Conservation (phyloP, 2,113 vertebrate species). For the Percopsis transmontana region DNA sequence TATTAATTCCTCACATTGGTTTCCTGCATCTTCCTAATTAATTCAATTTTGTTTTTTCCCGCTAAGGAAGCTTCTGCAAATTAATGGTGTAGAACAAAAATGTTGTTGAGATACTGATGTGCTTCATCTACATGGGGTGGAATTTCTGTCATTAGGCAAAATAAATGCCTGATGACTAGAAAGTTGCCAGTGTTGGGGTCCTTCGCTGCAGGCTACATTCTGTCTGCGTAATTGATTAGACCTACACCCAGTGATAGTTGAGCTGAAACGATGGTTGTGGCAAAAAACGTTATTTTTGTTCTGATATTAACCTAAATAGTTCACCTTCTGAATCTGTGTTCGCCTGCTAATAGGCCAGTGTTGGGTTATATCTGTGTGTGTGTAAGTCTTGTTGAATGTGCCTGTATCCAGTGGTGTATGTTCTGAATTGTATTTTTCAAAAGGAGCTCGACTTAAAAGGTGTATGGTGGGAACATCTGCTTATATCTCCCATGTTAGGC, state of each 20-base stretch:
- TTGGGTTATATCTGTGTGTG: not conserved
- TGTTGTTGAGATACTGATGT: slow-evolving; percentile 80
- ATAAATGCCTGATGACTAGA: slow-evolving; percentile 79
- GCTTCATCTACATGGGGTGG: slow-evolving; percentile 77
- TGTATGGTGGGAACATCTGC: slow-evolving; percentile 26
- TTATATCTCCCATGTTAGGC: no score
- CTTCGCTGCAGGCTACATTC: slow-evolving; percentile 73
- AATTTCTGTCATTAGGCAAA: slow-evolving; percentile 80
- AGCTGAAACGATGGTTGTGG: slow-evolving; percentile 33
- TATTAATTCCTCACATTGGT: slow-evolving; percentile 87
- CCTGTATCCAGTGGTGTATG: slow-evolving; percentile 1
- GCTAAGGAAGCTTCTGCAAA: slow-evolving; percentile 81
- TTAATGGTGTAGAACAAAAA: slow-evolving; percentile 84
- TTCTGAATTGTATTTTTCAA: slow-evolving; percentile 55
- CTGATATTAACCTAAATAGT: slow-evolving; percentile 25
- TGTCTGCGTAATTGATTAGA: slow-evolving; percentile 75
- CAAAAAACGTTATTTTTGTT: slow-evolving; percentile 31
- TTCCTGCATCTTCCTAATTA: slow-evolving; percentile 84
- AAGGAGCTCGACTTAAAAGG: slow-evolving; percentile 31
- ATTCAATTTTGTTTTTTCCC: slow-evolving; percentile 82
- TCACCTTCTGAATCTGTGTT: no score
- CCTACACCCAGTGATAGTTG: slow-evolving; percentile 43
- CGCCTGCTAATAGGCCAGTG: no score
- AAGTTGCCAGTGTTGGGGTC: slow-evolving; percentile 66
- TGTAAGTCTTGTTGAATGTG: not conserved